Evolutionary conservation across 2,888 invertebrate species (phyloP).

Genomic region (Bursaphelenchus okinawaensis): DNA sequence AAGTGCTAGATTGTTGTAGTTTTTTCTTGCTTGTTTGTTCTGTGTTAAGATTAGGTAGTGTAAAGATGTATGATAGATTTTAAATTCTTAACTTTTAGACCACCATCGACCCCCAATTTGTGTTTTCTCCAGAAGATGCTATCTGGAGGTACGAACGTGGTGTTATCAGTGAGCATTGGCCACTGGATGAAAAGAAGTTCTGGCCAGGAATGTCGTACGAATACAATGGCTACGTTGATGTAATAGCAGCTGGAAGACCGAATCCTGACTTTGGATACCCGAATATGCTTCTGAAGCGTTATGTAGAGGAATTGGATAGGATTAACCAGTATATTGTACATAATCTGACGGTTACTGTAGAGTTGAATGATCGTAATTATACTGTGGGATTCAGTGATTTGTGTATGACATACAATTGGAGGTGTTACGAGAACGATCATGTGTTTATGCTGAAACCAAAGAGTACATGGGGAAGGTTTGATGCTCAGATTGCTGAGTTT

Average conservation of each 20-base stretch:
- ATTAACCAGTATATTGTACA: slow-evolving; percentile 52
- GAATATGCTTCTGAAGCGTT: slow-evolving; percentile 44
- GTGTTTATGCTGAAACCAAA: slow-evolving; percentile 61
- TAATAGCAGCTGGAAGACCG: slow-evolving; percentile 45
- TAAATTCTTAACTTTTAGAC: slow-evolving; percentile 39
- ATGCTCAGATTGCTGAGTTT: slow-evolving; percentile 47
- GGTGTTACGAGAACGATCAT: slow-evolving; percentile 55
- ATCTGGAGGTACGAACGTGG: slow-evolving; percentile 52
- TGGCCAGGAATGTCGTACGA: slow-evolving; percentile 51
- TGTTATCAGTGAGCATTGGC: slow-evolving; percentile 52
- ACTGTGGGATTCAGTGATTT: slow-evolving; percentile 73
- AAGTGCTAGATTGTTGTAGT: not conserved
- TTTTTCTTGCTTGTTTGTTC: not conserved
- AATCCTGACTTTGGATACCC: slow-evolving; percentile 46
- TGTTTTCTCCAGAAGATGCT: slow-evolving; percentile 54
- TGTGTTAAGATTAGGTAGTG: not conserved
- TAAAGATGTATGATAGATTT: not conserved
- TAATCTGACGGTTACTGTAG: slow-evolving; percentile 50
- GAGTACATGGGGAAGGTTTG: slow-evolving; percentile 46
- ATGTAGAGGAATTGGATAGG: slow-evolving; percentile 51
- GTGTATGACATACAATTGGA: slow-evolving; percentile 65
- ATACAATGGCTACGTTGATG: slow-evolving; percentile 53
- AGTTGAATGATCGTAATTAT: slow-evolving; percentile 37
- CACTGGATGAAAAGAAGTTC: slow-evolving; percentile 53
- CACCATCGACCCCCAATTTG: slow-evolving; percentile 54